phyloP scores from a whole-genome alignment of 2,113 vertebrate genomes.

The Stegostoma tigrinum region DNA sequence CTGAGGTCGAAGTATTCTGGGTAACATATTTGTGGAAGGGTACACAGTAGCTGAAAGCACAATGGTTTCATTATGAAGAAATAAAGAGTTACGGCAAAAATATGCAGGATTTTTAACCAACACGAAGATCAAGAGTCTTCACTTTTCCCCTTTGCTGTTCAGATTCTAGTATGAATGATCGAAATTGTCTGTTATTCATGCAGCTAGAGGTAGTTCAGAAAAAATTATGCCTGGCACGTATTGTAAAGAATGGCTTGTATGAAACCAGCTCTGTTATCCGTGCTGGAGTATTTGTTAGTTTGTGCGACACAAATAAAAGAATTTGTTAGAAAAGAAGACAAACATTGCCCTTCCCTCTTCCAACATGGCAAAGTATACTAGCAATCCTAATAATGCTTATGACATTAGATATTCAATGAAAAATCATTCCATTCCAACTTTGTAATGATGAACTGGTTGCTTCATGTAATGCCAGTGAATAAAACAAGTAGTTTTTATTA shows the following conservation, averaged over 20 bases:
- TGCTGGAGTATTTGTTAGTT: slow-evolving; percentile 13
- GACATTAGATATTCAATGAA: neutral
- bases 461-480: neutral
- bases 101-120: slow-evolving; percentile 5
- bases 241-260: slow-evolving; percentile 67
- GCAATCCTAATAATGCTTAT: slow-evolving; percentile 4
- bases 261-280: slow-evolving; percentile 64
- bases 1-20: neutral
- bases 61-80: neutral
- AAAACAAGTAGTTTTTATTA: neutral
- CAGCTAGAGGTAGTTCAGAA: slow-evolving; percentile 65
- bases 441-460: slow-evolving; percentile 22
- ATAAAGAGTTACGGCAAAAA: neutral
- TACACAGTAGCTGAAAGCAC: neutral
- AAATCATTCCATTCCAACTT: neutral
- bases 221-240: slow-evolving; percentile 66
- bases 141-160: slow-evolving; percentile 58
- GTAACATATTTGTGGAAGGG: neutral
- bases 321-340: slow-evolving; percentile 42
- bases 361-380: slow-evolving; percentile 40
- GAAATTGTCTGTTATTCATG: slow-evolving; percentile 64
- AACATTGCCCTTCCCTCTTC: slow-evolving; percentile 55
- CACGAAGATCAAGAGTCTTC: slow-evolving; percentile 59
- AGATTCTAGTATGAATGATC: slow-evolving; percentile 59
- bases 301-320: slow-evolving; percentile 45